These are phyloP conservation scores for Podarcis lilfordi DNA, from an alignment of 2,797 vertebrate genomes.

Conservation along the genomic window DNA sequence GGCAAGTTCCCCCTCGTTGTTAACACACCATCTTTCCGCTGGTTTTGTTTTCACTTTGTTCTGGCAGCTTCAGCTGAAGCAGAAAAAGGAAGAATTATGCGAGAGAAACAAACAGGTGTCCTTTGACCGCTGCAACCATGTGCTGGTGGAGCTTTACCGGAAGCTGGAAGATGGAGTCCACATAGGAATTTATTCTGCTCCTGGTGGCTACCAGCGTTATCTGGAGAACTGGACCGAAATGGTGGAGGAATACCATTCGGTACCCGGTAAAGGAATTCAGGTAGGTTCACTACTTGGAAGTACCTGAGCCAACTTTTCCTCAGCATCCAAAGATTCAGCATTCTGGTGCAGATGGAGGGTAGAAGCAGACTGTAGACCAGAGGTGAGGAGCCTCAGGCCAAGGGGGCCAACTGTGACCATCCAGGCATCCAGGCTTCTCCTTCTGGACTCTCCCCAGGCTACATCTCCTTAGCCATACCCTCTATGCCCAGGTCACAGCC, in stretches of 20 bases:
- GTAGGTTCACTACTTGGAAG: neutral
- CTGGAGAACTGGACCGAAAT: neutral
- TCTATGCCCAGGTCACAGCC: too few relatives aligned
- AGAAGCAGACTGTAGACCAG: neutral
- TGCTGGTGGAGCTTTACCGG: neutral
- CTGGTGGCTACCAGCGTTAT: constrained; percentile 24
- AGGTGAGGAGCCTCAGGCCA: too few relatives aligned
- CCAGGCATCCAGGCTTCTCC: too few relatives aligned
- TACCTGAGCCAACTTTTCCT: neutral
- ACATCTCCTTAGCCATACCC: too few relatives aligned
- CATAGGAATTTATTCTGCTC: neutral
- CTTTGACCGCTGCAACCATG: neutral
- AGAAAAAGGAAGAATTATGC: neutral
- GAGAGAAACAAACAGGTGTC: constrained; percentile 25
- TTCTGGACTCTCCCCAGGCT: too few relatives aligned
- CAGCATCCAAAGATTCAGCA: too few relatives aligned
- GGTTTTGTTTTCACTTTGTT: neutral
- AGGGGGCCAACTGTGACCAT: too few relatives aligned
- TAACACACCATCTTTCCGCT: too few relatives aligned
- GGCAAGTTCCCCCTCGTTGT: neutral
- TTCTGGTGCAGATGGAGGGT: neutral
- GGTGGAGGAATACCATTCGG: neutral
- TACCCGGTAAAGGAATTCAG: constrained; percentile 29
- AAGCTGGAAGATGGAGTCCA: neutral
- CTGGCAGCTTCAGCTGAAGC: neutral